These are phyloP conservation scores for Mycteria americana DNA, from an alignment of 2,797 vertebrate genomes.

Conservation along the genomic window DNA sequence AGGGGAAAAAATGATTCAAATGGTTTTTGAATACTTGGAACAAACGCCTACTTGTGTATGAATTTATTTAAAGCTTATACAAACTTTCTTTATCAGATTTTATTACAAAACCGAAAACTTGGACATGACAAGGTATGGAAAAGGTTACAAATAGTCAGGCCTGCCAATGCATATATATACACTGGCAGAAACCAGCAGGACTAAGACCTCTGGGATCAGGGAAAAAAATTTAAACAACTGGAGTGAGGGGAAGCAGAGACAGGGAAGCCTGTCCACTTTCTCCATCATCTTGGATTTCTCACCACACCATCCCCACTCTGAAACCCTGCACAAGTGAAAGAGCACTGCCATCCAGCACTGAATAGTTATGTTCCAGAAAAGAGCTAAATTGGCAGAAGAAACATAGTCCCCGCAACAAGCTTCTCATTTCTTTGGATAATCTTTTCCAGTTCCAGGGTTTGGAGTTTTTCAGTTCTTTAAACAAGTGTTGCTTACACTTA, in stretches of 20 bases:
- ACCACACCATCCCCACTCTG: background rate
- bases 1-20: background rate
- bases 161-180: rapidly evolving
- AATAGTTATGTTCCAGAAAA: background rate
- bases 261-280: background rate
- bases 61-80: background rate
- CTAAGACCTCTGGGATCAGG: background rate
- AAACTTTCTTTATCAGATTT: background rate
- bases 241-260: background rate
- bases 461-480: background rate
- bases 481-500: background rate
- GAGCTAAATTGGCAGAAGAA: background rate
- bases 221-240: background rate
- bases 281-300: background rate
- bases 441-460: background rate
- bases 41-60: background rate
- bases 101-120: background rate
- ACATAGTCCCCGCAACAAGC: background rate
- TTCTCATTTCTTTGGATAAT: background rate
- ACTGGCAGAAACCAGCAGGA: background rate
- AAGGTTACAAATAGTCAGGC: background rate
- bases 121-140: background rate
- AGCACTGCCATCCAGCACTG: background rate
- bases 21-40: background rate
- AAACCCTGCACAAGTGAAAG: background rate